These are phyloP conservation scores for Spea multiplicata DNA, from an alignment of 2,113 vertebrate genomes.

Conservation along the genomic window DNA sequence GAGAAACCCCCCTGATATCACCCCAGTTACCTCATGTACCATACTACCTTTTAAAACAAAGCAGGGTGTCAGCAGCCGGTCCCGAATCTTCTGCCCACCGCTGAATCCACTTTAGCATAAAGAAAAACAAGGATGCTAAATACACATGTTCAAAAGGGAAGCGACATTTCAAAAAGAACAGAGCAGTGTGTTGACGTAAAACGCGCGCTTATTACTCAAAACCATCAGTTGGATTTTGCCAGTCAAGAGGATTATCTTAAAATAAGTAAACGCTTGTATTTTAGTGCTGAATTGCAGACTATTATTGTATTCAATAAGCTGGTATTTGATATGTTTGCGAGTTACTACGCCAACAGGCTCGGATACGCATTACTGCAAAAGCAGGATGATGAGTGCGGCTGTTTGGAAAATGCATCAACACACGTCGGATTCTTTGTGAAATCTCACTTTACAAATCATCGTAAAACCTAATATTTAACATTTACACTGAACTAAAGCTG, in stretches of 20 bases:
- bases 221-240: too few species aligned
- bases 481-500: neutral
- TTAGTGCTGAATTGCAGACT: too few species aligned
- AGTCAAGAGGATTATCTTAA: too few species aligned
- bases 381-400: neutral
- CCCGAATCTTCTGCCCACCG: conserved; percentile 95
- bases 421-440: conserved; percentile 82
- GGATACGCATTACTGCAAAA: too few species aligned
- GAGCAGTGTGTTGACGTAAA: neutral
- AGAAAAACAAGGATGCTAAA: conserved; percentile 98
- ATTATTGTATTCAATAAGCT: too few species aligned
- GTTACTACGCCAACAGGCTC: too few species aligned
- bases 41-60: conserved; percentile 99
- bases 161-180: conserved; percentile 93
- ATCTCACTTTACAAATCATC: conserved; percentile 78
- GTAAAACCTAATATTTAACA: neutral
- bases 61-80: conserved; percentile 94
- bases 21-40: conserved; percentile 80
- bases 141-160: conserved; percentile 83
- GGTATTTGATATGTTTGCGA: too few species aligned
- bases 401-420: neutral
- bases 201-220: too few species aligned
- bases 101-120: conserved; percentile 99
- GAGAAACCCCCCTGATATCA: conserved; percentile 73
- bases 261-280: too few species aligned